These are phyloP conservation scores for Cephus rjabovi DNA, from an alignment of 2,888 invertebrate genomes.

Conservation along the genomic window DNA sequence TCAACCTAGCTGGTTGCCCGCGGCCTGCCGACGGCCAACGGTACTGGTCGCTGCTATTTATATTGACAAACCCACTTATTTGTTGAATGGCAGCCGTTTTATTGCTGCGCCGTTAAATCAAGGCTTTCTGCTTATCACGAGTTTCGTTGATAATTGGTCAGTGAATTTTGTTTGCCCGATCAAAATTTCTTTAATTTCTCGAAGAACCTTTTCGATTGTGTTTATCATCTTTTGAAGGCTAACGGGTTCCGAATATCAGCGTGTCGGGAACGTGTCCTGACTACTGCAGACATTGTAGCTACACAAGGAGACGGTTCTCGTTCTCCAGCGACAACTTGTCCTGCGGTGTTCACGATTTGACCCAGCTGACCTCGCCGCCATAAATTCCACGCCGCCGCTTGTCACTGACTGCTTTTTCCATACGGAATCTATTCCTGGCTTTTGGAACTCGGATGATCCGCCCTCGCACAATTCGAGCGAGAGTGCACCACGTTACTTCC, in stretches of 20 bases:
- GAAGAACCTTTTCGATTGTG: background rate
- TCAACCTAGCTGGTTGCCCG: constrained; percentile 23
- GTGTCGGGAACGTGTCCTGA: background rate
- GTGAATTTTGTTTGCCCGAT: background rate
- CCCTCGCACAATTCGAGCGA: background rate
- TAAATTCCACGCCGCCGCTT: constrained; percentile 59
- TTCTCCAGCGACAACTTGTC: constrained; percentile 43
- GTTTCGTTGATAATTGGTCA: background rate
- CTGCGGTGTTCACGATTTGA: constrained; percentile 58
- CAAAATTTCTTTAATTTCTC: background rate
- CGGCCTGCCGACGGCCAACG: constrained; percentile 38
- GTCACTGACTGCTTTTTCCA: constrained; percentile 58
- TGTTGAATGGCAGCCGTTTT: background rate
- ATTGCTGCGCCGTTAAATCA: background rate
- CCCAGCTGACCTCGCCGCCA: constrained; percentile 55
- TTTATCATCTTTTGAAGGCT: background rate
- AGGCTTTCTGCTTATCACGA: background rate
- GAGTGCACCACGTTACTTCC: background rate
- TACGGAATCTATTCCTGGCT: constrained; percentile 29
- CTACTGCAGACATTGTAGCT: background rate
- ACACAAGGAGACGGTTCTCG: constrained; percentile 1
- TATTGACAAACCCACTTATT: constrained; percentile 27
- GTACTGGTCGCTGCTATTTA: constrained; percentile 44
- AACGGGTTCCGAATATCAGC: background rate
- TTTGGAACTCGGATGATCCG: constrained; percentile 1